Percentiles rank a stretch among this genome's conserved stretches.
phyloP scores from a whole-genome alignment of 1,140 invertebrate species.

The Eubasilissa regina region DNA sequence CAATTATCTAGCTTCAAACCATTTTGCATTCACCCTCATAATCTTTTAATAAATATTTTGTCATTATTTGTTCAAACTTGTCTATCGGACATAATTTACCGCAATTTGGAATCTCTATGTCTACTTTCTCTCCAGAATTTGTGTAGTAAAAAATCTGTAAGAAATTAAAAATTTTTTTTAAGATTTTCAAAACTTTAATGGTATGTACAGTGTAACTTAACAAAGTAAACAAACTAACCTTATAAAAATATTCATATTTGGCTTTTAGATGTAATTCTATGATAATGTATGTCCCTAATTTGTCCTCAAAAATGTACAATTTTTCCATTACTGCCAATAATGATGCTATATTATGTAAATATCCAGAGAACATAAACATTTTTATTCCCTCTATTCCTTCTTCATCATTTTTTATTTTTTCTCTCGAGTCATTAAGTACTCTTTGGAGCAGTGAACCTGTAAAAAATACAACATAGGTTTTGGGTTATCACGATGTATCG shows the following conservation, averaged over 20 bases:
- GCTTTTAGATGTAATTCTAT: slow-evolving; percentile 66
- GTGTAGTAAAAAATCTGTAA: slow-evolving; percentile 70
- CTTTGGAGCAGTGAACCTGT: slow-evolving; percentile 68
- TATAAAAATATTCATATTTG: neutral
- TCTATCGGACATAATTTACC: slow-evolving; percentile 67
- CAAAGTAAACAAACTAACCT: neutral
- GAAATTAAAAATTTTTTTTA: slow-evolving; percentile 33
- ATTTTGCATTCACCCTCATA: slow-evolving; percentile 68
- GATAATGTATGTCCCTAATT: slow-evolving; percentile 66
- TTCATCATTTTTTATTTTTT: slow-evolving; percentile 60
- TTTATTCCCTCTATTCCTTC: slow-evolving; percentile 44
- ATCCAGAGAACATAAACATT: slow-evolving; percentile 67
- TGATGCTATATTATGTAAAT: slow-evolving; percentile 67
- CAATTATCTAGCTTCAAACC: neutral
- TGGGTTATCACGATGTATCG: too few relatives aligned
- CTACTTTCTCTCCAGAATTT: slow-evolving; percentile 67
- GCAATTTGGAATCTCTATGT: slow-evolving; percentile 69
- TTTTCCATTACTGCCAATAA: slow-evolving; percentile 66
- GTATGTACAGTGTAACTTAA: neutral
- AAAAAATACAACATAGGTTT: neutral
- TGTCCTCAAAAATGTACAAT: slow-evolving; percentile 66
- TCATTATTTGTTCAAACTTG: slow-evolving; percentile 67
- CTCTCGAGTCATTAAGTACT: slow-evolving; percentile 66
- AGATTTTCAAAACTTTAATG: neutral
- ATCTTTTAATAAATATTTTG: slow-evolving; percentile 66